Conservation (phyloP, 1,140 invertebrate genomes). For the Cherax quadricarinatus region DNA sequence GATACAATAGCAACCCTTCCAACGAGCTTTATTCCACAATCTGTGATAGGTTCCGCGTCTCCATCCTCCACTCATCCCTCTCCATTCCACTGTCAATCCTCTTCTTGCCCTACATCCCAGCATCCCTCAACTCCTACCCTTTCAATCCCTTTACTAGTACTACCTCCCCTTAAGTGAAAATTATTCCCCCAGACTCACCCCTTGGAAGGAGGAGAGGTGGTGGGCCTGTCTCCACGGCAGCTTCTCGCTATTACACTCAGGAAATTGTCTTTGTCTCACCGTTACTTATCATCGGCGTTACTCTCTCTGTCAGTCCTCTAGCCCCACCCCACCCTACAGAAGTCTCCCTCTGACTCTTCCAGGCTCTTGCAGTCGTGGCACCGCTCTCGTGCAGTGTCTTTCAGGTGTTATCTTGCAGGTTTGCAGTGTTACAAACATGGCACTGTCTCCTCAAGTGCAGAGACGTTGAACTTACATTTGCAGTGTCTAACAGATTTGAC, state of each 20-base stretch:
- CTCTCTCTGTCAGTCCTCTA: not conserved
- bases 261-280: conserved; percentile 30
- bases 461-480: no score
- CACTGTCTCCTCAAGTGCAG: no score
- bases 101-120: not conserved
- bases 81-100: not conserved
- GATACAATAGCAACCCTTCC: no score
- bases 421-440: no score
- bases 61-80: not conserved
- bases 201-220: not conserved
- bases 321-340: not conserved
- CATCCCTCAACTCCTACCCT: not conserved
- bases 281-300: conserved; percentile 8
- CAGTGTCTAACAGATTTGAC: no score
- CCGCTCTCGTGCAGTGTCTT: no score
- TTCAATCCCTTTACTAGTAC: not conserved
- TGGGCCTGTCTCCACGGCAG: not conserved
- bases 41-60: no score
- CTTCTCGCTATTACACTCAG: conserved; percentile 1
- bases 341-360: no score
- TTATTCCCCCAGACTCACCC: not conserved
- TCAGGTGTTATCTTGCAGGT: no score
- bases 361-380: no score
- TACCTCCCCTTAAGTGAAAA: not conserved
- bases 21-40: no score